A percentile compares a stretch with the other conserved stretches of the same genome.
These are phyloP conservation scores for Caenorhabditis doughertyi DNA, from an alignment of 2,888 invertebrate species.

Conservation along the genomic window DNA sequence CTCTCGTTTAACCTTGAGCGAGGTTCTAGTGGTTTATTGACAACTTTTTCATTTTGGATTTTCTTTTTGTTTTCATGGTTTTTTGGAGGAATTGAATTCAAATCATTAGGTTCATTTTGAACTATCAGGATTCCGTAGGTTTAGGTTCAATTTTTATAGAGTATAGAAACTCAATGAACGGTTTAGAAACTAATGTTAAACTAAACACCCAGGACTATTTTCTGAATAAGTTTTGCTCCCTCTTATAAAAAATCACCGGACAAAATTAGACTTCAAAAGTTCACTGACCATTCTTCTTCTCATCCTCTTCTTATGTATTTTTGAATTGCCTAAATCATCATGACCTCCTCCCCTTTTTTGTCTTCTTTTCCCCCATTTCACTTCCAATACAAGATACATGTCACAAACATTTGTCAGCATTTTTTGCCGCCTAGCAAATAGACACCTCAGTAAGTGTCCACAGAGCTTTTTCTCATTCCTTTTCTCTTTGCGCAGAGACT, in stretches of 20 bases:
- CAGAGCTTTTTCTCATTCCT: conserved; percentile 1
- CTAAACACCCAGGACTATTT: no score
- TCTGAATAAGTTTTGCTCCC: no score
- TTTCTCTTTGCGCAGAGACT: neutral
- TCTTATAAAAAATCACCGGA: no score
- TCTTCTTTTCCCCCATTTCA: neutral
- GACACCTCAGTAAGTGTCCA: conserved; percentile 6
- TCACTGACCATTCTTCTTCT: neutral
- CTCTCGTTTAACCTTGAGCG: conserved; percentile 23
- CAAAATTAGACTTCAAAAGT: no score
- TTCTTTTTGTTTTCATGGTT: conserved; percentile 5
- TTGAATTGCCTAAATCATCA: conserved; percentile 44
- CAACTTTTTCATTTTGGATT: conserved; percentile 16
- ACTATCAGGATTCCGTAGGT: no score
- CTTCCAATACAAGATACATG: conserved; percentile 47
- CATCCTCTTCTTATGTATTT: conserved; percentile 13
- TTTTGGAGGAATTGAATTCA: neutral
- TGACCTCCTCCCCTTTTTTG: conserved; percentile 7
- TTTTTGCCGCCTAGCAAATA: conserved; percentile 43
- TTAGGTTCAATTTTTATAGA: no score
- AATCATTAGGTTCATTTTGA: conserved; percentile 6
- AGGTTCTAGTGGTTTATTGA: conserved; percentile 14
- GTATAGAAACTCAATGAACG: no score
- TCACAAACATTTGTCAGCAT: conserved; percentile 55
- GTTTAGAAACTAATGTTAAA: no score